Percentiles rank a stretch among this genome's conserved stretches.
These are phyloP conservation scores for Lerista edwardsae DNA, from an alignment of 2,797 vertebrate genomes.

Conservation along the genomic window DNA sequence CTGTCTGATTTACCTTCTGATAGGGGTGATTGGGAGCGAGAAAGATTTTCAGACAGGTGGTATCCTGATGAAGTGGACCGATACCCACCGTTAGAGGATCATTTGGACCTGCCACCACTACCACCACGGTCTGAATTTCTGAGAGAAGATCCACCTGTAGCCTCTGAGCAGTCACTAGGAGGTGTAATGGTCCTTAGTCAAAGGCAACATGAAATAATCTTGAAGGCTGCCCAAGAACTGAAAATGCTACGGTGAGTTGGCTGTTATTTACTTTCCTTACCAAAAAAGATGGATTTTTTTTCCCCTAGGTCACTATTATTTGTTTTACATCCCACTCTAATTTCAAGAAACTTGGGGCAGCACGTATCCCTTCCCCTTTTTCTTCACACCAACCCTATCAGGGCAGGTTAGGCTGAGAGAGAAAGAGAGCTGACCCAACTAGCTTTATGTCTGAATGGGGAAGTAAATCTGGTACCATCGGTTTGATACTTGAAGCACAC, in stretches of 20 bases:
- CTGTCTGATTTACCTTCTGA: constrained; percentile 81
- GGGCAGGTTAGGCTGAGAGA: too few species aligned
- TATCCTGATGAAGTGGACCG: constrained; percentile 78
- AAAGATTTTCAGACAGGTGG: constrained; percentile 79
- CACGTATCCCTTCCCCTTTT: too few species aligned
- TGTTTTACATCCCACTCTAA: too few species aligned
- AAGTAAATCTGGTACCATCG: too few species aligned
- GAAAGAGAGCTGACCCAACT: too few species aligned
- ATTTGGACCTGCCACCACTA: constrained; percentile 69
- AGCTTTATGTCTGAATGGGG: too few species aligned
- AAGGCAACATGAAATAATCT: constrained; percentile 97
- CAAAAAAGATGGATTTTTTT: background rate
- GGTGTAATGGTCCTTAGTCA: constrained; percentile 96
- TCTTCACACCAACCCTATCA: too few species aligned
- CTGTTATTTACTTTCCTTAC: constrained; percentile 22
- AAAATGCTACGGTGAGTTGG: constrained; percentile 94
- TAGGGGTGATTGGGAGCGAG: constrained; percentile 79
- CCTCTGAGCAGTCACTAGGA: constrained; percentile 81
- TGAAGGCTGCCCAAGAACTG: constrained; percentile 98
- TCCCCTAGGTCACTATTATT: background rate
- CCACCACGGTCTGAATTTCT: constrained; percentile 74
- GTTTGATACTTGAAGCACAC: too few species aligned
- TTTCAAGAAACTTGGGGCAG: too few species aligned
- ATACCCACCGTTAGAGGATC: constrained; percentile 72
- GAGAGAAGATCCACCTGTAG: constrained; percentile 78